Percentiles rank a stretch among this genome's conserved stretches.
These are phyloP conservation scores for Nemotelus pantherinus DNA, from an alignment of 2,888 invertebrate species.

Conservation along the genomic window DNA sequence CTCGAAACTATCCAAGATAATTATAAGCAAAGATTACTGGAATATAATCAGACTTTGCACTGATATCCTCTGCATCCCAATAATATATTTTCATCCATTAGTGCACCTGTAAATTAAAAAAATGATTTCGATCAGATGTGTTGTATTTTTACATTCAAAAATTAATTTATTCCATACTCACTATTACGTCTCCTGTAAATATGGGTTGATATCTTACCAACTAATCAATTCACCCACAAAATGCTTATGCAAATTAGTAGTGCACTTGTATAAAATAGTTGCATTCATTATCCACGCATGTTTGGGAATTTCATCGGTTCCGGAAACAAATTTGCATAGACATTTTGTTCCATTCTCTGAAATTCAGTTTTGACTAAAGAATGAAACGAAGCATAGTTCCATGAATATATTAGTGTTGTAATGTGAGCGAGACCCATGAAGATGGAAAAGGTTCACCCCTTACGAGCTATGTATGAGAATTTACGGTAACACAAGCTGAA, in stretches of 20 bases:
- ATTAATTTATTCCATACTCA: no score
- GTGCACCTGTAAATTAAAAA: no score
- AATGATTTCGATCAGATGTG: no score
- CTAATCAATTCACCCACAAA: not conserved
- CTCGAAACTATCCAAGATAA: not conserved
- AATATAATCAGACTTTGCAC: not conserved
- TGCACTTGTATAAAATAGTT: no score
- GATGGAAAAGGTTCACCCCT: no score
- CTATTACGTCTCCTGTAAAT: no score
- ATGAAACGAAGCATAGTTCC: conserved; percentile 47
- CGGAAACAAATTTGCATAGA: conserved; percentile 47
- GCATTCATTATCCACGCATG: not conserved
- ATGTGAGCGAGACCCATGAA: not conserved
- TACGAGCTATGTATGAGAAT: no score
- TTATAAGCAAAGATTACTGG: not conserved
- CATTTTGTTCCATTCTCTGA: conserved; percentile 15
- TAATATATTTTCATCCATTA: no score
- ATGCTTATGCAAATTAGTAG: not conserved
- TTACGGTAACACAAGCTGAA: no score
- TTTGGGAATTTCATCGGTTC: not conserved
- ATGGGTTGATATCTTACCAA: no score
- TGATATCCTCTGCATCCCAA: no score
- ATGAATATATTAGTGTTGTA: conserved; percentile 44
- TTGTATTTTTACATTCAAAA: no score
- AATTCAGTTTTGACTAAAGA: conserved; percentile 17